Evolutionary conservation across 2,797 vertebrate genomes (phyloP).

Genomic region (Eleutherodactylus coqui): DNA sequence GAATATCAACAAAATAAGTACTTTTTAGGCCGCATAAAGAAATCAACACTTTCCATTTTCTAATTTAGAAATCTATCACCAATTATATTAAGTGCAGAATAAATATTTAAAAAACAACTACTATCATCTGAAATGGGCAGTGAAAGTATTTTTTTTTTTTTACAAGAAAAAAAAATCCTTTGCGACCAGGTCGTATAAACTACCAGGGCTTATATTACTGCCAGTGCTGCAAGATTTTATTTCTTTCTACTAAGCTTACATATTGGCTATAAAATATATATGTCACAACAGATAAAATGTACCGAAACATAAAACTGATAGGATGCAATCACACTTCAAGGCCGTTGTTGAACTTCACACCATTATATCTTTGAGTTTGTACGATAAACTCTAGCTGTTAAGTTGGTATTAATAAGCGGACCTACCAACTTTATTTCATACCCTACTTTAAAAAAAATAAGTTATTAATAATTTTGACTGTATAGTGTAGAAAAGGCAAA

Average conservation of each 20-base stretch:
- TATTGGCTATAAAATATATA: constrained; percentile 48
- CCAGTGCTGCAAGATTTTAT: constrained; percentile 24
- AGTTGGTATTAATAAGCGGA: not conserved
- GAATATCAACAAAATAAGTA: too few relatives aligned
- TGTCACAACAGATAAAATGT: constrained; percentile 44
- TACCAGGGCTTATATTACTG: not conserved
- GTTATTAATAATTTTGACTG: too few relatives aligned
- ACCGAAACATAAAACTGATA: constrained; percentile 41
- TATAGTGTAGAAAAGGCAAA: too few relatives aligned
- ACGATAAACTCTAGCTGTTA: constrained; percentile 19
- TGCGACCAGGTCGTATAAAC: not conserved
- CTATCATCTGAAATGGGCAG: not conserved
- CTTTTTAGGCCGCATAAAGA: not conserved
- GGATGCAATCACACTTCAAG: constrained; percentile 47
- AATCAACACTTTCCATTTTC: not conserved
- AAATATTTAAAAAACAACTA: not conserved
- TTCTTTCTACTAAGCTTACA: constrained; percentile 40
- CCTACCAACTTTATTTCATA: not conserved
- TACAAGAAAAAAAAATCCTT: not conserved
- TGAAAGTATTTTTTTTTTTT: not conserved
- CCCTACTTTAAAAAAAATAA: not conserved
- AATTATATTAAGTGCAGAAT: not conserved
- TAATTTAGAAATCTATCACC: not conserved
- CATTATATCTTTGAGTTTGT: constrained; percentile 11
- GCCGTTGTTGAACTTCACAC: constrained; percentile 16